Base-by-base conservation (phyloP, 2,888 invertebrate species). In the Copidosoma aretas region DNA sequence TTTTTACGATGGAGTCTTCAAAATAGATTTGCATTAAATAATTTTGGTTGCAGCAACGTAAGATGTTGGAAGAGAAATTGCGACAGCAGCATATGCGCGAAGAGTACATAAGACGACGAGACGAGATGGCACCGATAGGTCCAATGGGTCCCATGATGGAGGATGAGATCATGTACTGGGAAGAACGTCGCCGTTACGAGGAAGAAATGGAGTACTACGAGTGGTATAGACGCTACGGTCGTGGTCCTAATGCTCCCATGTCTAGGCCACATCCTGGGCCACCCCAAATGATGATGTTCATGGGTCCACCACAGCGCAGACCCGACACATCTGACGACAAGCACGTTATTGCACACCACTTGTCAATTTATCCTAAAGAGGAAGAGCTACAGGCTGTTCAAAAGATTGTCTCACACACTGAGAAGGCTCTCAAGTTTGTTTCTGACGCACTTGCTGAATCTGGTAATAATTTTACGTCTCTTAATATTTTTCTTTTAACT, bases 281-380 rank as follows among this genome's bases (percentile, higher is more conserved):
- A 32, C 83, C 83, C 10, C 83, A 81, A 0, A 82, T 82, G 84
- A 84, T 85, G 81, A 86, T 86, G 82, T 88, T 86, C 80, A 87
- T 88, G 71, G 88, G 88, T 73, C 88, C 89, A 17, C 88, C 89
- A 17, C 87, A 87, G 46, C 86, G 96, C 24, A 90, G 95, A 60
- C 92, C 93, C 0, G 97, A 97, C 84, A 93, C 95, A n/a, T 91
- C 92, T 21, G 98, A 98, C 85, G 98, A 98, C 86, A 91, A 96
- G 14, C 97, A 98, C 86, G 95, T 98, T 68, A 90, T 95, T 83
- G 92, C 94, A 61, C 93, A 94, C 78, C 98, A 98, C 84, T 91
- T 93, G 0, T 93, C 93, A 73, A 95, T 99, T 77, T 97, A 97
- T 87, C 98, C 98, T 1, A 90, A 91, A 78, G 97, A 97, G 84